phyloP scores from a whole-genome alignment of 1,140 invertebrate species.

The Leptopilina clavipes region DNA sequence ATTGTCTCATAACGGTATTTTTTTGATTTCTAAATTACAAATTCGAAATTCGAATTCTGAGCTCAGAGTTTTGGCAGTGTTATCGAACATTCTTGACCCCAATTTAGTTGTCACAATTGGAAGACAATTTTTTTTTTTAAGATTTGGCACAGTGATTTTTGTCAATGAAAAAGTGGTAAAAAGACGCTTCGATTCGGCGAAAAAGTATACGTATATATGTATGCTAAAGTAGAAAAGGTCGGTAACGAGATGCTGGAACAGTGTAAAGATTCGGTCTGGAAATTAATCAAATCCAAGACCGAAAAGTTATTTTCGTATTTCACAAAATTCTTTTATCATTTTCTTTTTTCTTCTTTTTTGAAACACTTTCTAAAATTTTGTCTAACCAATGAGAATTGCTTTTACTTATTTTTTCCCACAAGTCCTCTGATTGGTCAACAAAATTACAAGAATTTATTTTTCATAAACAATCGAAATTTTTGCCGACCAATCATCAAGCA shows the following conservation, averaged over 20 bases:
- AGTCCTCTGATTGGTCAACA: too few species aligned
- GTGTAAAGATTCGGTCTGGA: slow-evolving; percentile 8
- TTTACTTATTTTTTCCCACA: too few species aligned
- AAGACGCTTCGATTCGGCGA: slow-evolving; percentile 29
- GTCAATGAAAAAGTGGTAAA: slow-evolving; percentile 20
- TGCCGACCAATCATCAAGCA: slow-evolving; percentile 4
- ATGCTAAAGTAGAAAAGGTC: slow-evolving; percentile 26
- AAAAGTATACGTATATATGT: slow-evolving; percentile 20
- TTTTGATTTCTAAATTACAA: not conserved
- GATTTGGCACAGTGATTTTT: slow-evolving; percentile 7
- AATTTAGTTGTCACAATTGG: not conserved
- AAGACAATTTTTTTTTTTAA: slow-evolving; percentile 20
- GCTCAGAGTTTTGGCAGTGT: slow-evolving; percentile 27
- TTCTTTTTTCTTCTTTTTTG: too few species aligned
- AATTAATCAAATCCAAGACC: not conserved
- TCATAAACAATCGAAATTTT: not conserved
- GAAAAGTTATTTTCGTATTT: not conserved
- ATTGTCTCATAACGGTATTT: not conserved
- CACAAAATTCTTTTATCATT: too few species aligned
- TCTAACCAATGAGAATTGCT: too few species aligned
- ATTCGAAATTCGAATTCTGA: not conserved
- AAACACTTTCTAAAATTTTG: too few species aligned
- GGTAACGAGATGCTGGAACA: slow-evolving; percentile 1
- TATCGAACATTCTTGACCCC: slow-evolving; percentile 27
- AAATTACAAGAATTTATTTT: too few species aligned